These are phyloP conservation scores for Koerneria pararmatus DNA, from an alignment of 2,888 invertebrate genomes.

Conservation along the genomic window DNA sequence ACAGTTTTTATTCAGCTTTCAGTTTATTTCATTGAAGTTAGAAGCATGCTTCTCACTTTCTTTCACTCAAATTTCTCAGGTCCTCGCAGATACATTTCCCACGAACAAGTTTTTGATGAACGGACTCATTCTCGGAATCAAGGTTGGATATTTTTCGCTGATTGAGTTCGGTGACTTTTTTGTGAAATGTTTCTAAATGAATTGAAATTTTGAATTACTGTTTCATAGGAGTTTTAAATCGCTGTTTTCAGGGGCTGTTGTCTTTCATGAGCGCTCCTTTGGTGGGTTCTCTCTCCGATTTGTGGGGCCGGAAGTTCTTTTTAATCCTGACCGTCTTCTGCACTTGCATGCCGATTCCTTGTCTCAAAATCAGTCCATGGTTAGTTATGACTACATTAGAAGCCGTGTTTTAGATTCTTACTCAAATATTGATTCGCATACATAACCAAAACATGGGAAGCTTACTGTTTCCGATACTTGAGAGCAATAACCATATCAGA, in stretches of 20 bases:
- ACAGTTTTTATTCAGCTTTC: not conserved
- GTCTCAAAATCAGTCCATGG: slow-evolving; percentile 98
- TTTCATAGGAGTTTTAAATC: not conserved
- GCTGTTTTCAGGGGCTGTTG: slow-evolving; percentile 73
- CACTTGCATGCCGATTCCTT: slow-evolving; percentile 95
- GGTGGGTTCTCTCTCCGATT: slow-evolving; percentile 93
- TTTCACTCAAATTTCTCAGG: slow-evolving; percentile 63
- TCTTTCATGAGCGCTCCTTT: slow-evolving; percentile 95
- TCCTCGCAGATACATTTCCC: slow-evolving; percentile 93
- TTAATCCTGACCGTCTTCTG: slow-evolving; percentile 76
- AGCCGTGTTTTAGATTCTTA: too few relatives aligned
- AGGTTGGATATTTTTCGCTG: slow-evolving; percentile 64
- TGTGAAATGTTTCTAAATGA: too few relatives aligned
- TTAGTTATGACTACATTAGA: too few relatives aligned
- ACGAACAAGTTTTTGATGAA: slow-evolving; percentile 99
- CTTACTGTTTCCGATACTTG: too few relatives aligned
- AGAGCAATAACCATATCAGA: too few relatives aligned
- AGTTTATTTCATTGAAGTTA: too few relatives aligned
- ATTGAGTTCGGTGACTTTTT: slow-evolving; percentile 10
- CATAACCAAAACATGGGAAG: too few relatives aligned
- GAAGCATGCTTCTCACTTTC: too few relatives aligned
- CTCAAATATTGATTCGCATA: too few relatives aligned
- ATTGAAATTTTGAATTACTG: not conserved
- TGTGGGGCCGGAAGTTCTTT: slow-evolving; percentile 97
- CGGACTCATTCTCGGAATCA: slow-evolving; percentile 96